Evolutionary conservation across 2,888 invertebrate species (phyloP), one percentile per base, ranked within the genome.

Genomic region (Troides helena): DNA sequence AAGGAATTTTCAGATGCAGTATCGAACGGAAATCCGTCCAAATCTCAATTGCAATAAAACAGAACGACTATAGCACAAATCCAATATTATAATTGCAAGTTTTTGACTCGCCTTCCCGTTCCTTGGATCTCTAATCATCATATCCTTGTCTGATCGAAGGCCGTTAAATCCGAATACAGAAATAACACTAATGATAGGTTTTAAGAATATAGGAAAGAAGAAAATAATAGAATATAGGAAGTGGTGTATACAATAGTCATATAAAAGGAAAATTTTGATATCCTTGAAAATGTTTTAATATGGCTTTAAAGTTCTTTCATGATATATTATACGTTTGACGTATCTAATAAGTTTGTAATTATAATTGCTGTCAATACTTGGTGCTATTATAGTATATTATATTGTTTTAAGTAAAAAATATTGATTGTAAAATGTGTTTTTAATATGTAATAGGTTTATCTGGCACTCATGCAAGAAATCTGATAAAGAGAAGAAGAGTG

Each of bases 381-480:
- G 21, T 21, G 21, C 21, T 21, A 21, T 21, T 21, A 21, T 1
- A 21, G 21, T 21, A 30, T 5, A 30, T 30, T 5, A 30, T 30
- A 5, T 39, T 39, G 7, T 39, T 39, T 8, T 50, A 50, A 2
- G 12, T 14, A 18, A 14, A 50, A 5, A 2, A 50, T 18, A 50
- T 50, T 3, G 14, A 50, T 50, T 50, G 17, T 30, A 30, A 30
- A 50, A 17, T 50, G 12, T 50, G 7, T 46, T 46, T 17, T 17
- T 50, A 4, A 18, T 25, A 30, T n/a, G 56, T 79, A 77, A 23
- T 76, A 92, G 92, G 71, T 92, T 92, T 71, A 87, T 91, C 72
- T 92, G 90, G 90, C 92, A 91, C 78, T 86, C 92, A 0, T 89
- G 89, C 74, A 90, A 90, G 78, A 91, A 89, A 74, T 58, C 80